A percentile compares a stretch with the other conserved stretches of the same genome.
These are phyloP conservation scores for Anguilla rostrata DNA, from an alignment of 2,113 vertebrate genomes.

Conservation along the genomic window DNA sequence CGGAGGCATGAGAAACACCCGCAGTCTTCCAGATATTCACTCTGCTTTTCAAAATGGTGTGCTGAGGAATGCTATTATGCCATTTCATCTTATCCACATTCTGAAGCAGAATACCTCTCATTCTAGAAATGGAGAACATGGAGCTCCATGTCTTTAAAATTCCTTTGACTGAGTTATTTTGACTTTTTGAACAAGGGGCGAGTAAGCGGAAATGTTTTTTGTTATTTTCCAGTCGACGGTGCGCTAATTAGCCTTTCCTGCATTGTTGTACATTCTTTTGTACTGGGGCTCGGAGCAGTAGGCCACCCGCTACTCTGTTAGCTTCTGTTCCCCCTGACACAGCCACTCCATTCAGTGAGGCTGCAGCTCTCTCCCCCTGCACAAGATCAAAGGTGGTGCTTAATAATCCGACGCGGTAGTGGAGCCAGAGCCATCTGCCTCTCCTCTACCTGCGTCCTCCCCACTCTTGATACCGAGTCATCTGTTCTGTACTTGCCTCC, in stretches of 20 bases:
- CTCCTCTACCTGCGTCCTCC: slow-evolving; percentile 37
- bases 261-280: slow-evolving; percentile 30
- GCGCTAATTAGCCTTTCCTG: slow-evolving; percentile 36
- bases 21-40: neutral
- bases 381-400: slow-evolving; percentile 36
- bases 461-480: slow-evolving; percentile 9
- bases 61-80: neutral
- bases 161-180: neutral
- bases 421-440: slow-evolving; percentile 42
- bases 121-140: neutral
- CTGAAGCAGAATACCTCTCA: neutral
- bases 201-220: slow-evolving; percentile 12
- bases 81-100: neutral
- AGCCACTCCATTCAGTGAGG: slow-evolving; percentile 21
- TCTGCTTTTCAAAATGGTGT: neutral
- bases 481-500: slow-evolving; percentile 17
- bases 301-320: slow-evolving; percentile 35
- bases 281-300: slow-evolving; percentile 9
- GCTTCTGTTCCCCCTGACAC: slow-evolving; percentile 31
- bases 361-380: slow-evolving; percentile 16
- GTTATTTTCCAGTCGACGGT: slow-evolving; percentile 29
- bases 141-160: neutral
- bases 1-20: neutral
- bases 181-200: slow-evolving; percentile 12
- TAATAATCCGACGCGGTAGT: slow-evolving; percentile 39